Evolutionary conservation across 2,888 invertebrate species (phyloP), one percentile per base, ranked within the genome.

Genomic region (Diplazon laetatorius): DNA sequence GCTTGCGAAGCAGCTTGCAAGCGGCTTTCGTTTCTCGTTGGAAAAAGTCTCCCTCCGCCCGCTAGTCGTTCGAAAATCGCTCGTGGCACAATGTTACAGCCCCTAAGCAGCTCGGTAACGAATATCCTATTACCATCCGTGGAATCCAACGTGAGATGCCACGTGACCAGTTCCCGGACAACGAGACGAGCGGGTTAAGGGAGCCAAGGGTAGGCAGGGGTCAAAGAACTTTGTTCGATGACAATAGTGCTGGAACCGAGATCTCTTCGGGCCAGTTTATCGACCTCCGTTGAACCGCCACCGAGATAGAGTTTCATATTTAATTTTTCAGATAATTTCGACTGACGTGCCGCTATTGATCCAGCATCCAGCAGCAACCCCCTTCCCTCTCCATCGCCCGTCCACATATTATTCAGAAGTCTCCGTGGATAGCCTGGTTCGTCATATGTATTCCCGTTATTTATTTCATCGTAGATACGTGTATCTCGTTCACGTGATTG

Each of bases 91-190:
- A n/a, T n/a, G n/a, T n/a, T n/a, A n/a, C n/a, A n/a, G n/a, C n/a
- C n/a, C n/a, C n/a, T n/a, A n/a, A 25, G 66, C 48, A 30, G n/a
- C 42, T 60, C 71, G n/a, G n/a, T n/a, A 62, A 82, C 83, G 83
- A 84, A 85, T 86, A 85, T 85, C 83, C 86, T 82, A 85, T 86
- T 86, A n/a, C n/a, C n/a, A 86, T 85, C 82, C 83, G 83, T 85
- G n/a, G n/a, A n/a, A n/a, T n/a, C n/a, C 85, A 86, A 86, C 78
- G 78, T 50, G 59, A 63, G 25, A n/a, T 82, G 82, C 77, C 78
- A 81, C 71, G 25, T 9, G 20, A 37, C 35, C 18, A 16, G 12
- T 20, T 48, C 50, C 42, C 30, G 55, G 44, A 50, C 39, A 55
- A 70, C 74, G 35, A 37, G 60, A 14, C 59, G 69, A 77, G 39